A percentile compares a stretch with the other conserved stretches of the same genome.
Evolutionary conservation across 2,113 vertebrate species (phyloP).

Genomic region (Dipodomys stephensi): DNA sequence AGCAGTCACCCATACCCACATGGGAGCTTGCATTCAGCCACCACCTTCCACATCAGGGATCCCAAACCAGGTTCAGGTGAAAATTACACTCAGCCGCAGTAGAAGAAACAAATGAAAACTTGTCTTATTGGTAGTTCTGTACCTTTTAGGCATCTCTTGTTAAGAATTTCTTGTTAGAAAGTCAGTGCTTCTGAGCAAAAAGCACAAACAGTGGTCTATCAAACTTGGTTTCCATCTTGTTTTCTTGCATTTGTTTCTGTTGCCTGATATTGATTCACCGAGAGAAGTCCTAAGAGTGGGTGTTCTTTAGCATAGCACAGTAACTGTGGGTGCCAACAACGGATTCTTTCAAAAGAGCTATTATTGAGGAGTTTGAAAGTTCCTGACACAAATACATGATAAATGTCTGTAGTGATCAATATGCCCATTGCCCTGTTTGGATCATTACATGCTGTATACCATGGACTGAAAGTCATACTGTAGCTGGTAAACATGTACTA

Average conservation of each 20-base stretch:
- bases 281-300: background rate
- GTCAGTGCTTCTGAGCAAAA: background rate
- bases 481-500: background rate
- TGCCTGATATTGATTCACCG: background rate
- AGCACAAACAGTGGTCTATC: background rate
- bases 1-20: rapidly evolving
- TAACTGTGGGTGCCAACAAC: background rate
- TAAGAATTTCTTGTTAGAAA: background rate
- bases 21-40: too few species aligned
- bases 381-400: background rate
- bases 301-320: background rate
- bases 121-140: background rate
- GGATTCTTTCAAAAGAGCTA: slow-evolving; percentile 7
- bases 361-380: background rate
- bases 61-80: background rate
- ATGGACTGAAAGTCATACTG: background rate
- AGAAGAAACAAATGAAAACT: background rate
- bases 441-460: background rate
- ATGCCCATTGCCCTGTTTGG: background rate
- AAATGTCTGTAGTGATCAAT: background rate
- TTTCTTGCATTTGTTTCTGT: slow-evolving; percentile 25
- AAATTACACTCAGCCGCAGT: background rate
- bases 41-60: background rate
- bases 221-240: background rate
- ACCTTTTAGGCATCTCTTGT: background rate